These are phyloP conservation scores for Neelides sp. DNA, from an alignment of 1,140 invertebrate species.

Conservation along the genomic window DNA sequence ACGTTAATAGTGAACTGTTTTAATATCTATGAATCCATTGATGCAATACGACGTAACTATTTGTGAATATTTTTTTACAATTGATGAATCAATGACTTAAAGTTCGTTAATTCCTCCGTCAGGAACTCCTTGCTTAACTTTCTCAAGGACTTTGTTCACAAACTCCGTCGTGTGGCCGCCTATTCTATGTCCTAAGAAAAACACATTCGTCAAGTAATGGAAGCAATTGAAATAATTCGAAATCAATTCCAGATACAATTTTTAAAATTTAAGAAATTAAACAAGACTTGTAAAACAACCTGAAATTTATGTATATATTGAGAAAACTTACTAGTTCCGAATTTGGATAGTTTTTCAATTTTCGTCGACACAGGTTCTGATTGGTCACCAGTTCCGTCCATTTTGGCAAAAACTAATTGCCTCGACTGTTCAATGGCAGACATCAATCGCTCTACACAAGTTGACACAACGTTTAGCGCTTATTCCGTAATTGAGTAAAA, in stretches of 20 bases:
- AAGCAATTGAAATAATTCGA: too few relatives aligned
- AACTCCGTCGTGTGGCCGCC: constrained; percentile 72
- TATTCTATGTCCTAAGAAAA: constrained; percentile 61
- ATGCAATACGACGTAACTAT: too few relatives aligned
- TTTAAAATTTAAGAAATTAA: neutral
- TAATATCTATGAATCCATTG: too few relatives aligned
- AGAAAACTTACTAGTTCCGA: constrained; percentile 47
- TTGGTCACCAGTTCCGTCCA: constrained; percentile 38
- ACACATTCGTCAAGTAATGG: too few relatives aligned
- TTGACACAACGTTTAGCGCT: constrained; percentile 1
- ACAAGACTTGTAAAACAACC: neutral
- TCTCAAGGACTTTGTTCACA: constrained; percentile 71
- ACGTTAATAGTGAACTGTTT: too few relatives aligned
- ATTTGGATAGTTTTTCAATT: constrained; percentile 51
- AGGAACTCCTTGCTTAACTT: constrained; percentile 50
- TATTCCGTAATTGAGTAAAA: neutral
- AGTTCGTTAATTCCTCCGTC: constrained; percentile 53
- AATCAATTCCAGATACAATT: neutral
- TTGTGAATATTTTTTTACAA: too few relatives aligned
- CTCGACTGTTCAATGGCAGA: constrained; percentile 53
- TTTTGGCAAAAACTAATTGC: constrained; percentile 48
- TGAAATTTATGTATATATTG: neutral
- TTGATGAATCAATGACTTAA: too few relatives aligned
- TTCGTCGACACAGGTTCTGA: constrained; percentile 48
- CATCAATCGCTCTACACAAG: constrained; percentile 48